Conservation (phyloP, 2,113 vertebrate genomes). For the Xiphias gladius region DNA sequence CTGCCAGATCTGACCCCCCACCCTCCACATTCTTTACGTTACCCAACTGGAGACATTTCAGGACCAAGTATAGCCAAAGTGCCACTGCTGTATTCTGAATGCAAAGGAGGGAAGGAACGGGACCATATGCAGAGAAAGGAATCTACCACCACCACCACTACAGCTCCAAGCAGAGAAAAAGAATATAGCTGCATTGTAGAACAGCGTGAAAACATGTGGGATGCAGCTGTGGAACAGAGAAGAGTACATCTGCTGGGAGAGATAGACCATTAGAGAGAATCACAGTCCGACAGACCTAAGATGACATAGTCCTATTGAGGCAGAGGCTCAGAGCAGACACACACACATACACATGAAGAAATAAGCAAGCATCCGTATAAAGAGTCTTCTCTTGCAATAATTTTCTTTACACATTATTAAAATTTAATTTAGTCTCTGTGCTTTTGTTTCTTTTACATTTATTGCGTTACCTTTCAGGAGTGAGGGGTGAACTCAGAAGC, state of each 20-base stretch:
- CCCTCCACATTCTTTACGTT: constrained; percentile 74
- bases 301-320: constrained; percentile 51
- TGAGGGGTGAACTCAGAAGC: background rate
- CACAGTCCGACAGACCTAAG: constrained; percentile 64
- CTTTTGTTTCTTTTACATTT: constrained; percentile 6
- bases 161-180: constrained; percentile 48
- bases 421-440: background rate
- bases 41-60: constrained; percentile 70
- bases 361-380: constrained; percentile 30
- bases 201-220: constrained; percentile 81
- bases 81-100: constrained; percentile 48
- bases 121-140: constrained; percentile 44
- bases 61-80: constrained; percentile 69
- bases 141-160: constrained; percentile 52
- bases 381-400: constrained; percentile 18
- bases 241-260: constrained; percentile 75
- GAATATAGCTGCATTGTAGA: constrained; percentile 64
- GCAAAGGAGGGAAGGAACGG: constrained; percentile 48
- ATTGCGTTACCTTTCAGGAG: constrained; percentile 3
- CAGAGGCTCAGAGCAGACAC: constrained; percentile 22
- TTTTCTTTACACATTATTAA: background rate
- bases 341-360: constrained; percentile 27
- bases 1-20: constrained; percentile 72
- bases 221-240: constrained; percentile 81
- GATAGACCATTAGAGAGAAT: constrained; percentile 73